phyloP scores from a whole-genome alignment of 1,140 invertebrate species.

The Linepithema humile region DNA sequence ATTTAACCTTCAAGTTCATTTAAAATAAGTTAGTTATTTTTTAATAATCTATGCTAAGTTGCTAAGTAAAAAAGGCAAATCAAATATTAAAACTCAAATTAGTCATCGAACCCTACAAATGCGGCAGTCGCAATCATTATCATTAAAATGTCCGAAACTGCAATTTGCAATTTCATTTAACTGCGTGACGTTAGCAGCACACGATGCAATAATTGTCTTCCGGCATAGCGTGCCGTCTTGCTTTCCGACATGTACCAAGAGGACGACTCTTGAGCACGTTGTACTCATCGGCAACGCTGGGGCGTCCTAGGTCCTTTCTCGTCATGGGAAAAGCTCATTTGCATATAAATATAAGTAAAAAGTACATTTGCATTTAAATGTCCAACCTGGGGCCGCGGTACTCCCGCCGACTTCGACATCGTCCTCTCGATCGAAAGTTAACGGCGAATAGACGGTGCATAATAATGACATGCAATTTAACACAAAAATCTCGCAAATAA shows the following conservation, averaged over 20 bases:
- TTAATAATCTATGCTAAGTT: not conserved
- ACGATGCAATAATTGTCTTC: conserved; percentile 37
- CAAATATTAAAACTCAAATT: no score
- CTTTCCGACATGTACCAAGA: conserved; percentile 1
- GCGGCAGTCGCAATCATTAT: not conserved
- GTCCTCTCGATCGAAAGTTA: conserved; percentile 61
- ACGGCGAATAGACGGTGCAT: conserved; percentile 21
- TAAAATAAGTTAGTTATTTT: not conserved
- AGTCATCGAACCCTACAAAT: not conserved
- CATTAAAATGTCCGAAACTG: not conserved
- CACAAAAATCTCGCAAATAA: conserved; percentile 5
- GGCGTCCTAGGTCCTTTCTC: not conserved
- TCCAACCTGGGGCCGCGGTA: conserved; percentile 23
- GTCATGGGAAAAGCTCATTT: conserved; percentile 57
- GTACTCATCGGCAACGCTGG: conserved; percentile 9
- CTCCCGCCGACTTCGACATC: not conserved
- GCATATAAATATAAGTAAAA: conserved; percentile 72
- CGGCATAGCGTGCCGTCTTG: conserved; percentile 29
- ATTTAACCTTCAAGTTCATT: not conserved
- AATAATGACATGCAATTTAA: conserved; percentile 46
- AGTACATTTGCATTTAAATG: conserved; percentile 72
- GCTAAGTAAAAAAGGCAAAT: no score
- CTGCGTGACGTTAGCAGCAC: conserved; percentile 10
- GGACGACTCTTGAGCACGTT: not conserved
- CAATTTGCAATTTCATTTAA: conserved; percentile 38